Percentiles rank a stretch among this genome's conserved stretches.
Evolutionary conservation across 2,113 vertebrate genomes (phyloP).

Genomic region (Acrocephalus arundinaceus): DNA sequence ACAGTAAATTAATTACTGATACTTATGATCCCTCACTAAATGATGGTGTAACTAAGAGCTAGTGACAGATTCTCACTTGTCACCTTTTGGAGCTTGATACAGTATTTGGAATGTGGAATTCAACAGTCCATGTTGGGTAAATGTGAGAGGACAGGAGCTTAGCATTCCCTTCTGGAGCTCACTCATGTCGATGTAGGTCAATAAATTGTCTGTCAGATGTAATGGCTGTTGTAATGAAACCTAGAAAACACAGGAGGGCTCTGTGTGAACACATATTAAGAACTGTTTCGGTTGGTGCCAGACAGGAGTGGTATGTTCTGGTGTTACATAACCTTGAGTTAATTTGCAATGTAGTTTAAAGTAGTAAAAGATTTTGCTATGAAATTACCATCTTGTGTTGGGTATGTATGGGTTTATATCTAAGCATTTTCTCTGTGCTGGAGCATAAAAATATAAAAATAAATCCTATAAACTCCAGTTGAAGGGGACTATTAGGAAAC

Average conservation of each 20-base stretch:
- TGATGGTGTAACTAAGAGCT: not conserved
- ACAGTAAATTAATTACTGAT: not conserved
- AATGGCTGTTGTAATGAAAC: slow-evolving; percentile 5
- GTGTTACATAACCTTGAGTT: not conserved
- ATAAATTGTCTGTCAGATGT: not conserved
- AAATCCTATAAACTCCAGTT: not conserved
- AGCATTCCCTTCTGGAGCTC: not conserved
- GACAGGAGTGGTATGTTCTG: not conserved
- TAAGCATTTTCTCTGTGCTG: not conserved
- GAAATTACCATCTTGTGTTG: not conserved
- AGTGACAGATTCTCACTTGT: not conserved
- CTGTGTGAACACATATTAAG: not conserved
- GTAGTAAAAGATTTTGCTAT: not conserved
- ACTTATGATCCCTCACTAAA: not conserved
- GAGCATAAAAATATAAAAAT: not conserved
- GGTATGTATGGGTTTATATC: not conserved
- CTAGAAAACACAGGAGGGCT: slow-evolving; percentile 52
- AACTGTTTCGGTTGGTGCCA: not conserved
- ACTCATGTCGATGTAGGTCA: not conserved
- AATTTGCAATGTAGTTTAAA: not conserved
- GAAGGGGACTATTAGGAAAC: not conserved
- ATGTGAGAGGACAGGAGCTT: not conserved
- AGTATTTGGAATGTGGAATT: not conserved
- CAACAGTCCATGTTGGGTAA: not conserved
- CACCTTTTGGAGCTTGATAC: not conserved